Evolutionary conservation across 2,888 invertebrate species (phyloP).

Genomic region (Drosophila histrio): DNA sequence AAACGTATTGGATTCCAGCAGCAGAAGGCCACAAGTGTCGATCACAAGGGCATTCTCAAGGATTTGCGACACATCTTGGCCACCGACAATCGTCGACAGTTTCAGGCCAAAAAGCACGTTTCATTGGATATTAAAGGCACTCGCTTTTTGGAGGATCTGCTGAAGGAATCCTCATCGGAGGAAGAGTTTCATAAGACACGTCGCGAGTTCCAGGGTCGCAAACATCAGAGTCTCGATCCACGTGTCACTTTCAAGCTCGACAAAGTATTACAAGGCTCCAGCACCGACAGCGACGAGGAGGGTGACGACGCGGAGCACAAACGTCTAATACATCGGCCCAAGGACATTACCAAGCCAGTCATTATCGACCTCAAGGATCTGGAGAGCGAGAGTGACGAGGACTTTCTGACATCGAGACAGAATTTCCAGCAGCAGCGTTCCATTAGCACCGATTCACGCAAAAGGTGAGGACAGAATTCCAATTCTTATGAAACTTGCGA

Average conservation of each 20-base stretch:
- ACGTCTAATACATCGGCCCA: constrained; percentile 83
- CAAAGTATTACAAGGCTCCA: constrained; percentile 82
- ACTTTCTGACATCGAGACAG: constrained; percentile 86
- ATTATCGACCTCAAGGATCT: constrained; percentile 84
- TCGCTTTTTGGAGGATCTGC: constrained; percentile 82
- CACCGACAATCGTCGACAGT: constrained; percentile 83
- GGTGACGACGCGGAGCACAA: constrained; percentile 83
- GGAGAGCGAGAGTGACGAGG: constrained; percentile 84
- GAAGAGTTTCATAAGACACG: constrained; percentile 84
- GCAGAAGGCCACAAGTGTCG: constrained; percentile 84
- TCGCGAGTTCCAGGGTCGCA: constrained; percentile 84
- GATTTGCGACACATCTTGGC: constrained; percentile 83
- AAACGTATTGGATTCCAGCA: constrained; percentile 84
- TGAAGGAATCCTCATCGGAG: constrained; percentile 84
- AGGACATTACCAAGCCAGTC: constrained; percentile 84
- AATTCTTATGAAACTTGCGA: neutral
- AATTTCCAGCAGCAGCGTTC: constrained; percentile 87
- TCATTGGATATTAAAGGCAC: constrained; percentile 84
- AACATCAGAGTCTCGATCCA: constrained; percentile 84
- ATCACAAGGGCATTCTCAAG: constrained; percentile 84
- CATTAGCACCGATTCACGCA: constrained; percentile 87
- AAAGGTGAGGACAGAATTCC: constrained; percentile 82
- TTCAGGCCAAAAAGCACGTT: constrained; percentile 84
- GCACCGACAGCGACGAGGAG: constrained; percentile 83
- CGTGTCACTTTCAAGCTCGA: constrained; percentile 84